Base-by-base conservation (phyloP, 2,113 vertebrate genomes). In the Hippocampus barbouri region DNA sequence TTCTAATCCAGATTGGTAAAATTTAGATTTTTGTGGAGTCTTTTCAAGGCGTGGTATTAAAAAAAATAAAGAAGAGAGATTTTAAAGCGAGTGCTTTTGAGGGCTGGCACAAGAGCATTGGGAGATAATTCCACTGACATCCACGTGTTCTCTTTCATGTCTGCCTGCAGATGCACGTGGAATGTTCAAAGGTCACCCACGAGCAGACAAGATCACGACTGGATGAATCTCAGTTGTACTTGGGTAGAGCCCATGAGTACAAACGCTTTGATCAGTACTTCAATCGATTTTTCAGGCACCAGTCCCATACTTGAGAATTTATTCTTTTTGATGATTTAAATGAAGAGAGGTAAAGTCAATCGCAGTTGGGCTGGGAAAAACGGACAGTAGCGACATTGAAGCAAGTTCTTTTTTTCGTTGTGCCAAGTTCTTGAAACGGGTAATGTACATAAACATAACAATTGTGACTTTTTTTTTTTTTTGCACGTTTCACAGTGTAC, bases 211-310 rank as follows among this genome's bases (percentile, higher is more conserved):
- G 10, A 59, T 25, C 23, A 12, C 11, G 4, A 59, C 56, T 25
- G 56, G n/a, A 59, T 59, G 11, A 10, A 27, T 27, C 25, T 60
- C 59, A 27, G 56, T 6, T 60, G 6, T 34, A 60, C 56, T 59
- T 4, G n/a, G n/a, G n/a, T 25, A 25, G n/a, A n/a, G n/a, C 20
- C 53, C 11, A 27, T 59, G 56, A 25, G 11, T 23, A 25, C 14
- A 25, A 59, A 14, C 27, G 56, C 23, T 25, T 25, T 59, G 11
- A 11, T 25, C 11, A 25, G 56, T 15, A 57, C 10, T 14, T 11
- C 2, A 10, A 14, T 11, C 10, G n/a, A 57, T 85, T 69, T 68
- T 45, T 30, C 63, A 63, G 53, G 25, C 43, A 5, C 72, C 15
- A 67, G 73, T 82, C 14, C 47, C 1, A 15, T 49, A 49, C 15